Evolutionary conservation across 2,797 vertebrate species (phyloP).

Genomic region (Falco peregrinus): DNA sequence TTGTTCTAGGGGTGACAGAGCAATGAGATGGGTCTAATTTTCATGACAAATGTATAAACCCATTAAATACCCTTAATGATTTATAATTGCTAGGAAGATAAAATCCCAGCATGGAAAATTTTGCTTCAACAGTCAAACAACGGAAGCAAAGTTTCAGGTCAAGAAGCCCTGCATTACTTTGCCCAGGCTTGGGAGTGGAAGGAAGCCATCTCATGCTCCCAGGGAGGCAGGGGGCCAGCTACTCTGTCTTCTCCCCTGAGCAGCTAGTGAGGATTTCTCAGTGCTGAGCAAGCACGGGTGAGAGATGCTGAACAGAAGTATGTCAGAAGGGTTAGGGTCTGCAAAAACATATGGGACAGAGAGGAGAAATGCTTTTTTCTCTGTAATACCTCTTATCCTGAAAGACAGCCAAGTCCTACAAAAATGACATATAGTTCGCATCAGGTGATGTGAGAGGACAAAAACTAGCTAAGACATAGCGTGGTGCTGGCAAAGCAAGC

Average conservation of each 20-base stretch:
- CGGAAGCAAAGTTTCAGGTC: background rate
- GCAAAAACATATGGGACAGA: background rate
- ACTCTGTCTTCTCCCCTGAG: background rate
- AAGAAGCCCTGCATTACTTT: background rate
- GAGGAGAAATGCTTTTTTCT: background rate
- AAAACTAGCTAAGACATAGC: background rate
- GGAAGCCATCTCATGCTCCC: background rate
- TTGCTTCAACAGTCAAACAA: background rate
- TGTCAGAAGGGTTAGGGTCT: background rate
- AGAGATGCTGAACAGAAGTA: background rate
- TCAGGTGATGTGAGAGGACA: background rate
- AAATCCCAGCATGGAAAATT: background rate
- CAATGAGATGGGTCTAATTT: background rate
- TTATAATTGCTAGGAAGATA: background rate
- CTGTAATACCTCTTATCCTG: background rate
- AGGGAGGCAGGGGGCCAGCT: background rate
- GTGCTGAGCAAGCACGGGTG: background rate
- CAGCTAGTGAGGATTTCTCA: background rate
- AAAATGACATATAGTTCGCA: background rate
- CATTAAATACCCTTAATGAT: background rate
- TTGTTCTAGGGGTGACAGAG: background rate
- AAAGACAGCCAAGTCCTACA: background rate
- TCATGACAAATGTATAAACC: background rate
- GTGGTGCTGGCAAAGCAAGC: background rate
- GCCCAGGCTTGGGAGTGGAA: background rate